phyloP scores from a whole-genome alignment of 30 jellyfish, hydroid and myxozoan species.

The Pseudorhiza aurosa region DNA sequence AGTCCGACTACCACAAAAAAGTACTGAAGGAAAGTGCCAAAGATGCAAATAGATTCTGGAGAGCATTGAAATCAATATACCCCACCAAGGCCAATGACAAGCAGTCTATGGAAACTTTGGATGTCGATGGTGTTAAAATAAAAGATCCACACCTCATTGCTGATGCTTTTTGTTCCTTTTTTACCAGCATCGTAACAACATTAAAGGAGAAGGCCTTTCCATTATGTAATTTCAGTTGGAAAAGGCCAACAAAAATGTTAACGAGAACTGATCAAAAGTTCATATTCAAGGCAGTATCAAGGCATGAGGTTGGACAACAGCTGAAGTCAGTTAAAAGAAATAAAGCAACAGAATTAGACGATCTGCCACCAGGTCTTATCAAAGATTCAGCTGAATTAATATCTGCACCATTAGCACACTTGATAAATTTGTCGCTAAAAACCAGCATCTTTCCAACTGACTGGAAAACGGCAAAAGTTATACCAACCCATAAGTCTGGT shows the following conservation, averaged over 20 bases:
- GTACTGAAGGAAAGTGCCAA: constrained; percentile 9
- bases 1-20: constrained; percentile 3
- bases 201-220: constrained; percentile 24
- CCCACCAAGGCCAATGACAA: constrained; percentile 37
- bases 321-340: constrained; percentile 32
- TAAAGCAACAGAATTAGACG: too few species aligned
- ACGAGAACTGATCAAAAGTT: constrained; percentile 11
- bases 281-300: constrained; percentile 1
- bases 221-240: background rate
- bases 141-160: constrained; percentile 14
- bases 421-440: background rate
- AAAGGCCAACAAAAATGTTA: too few species aligned
- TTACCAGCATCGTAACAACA: background rate
- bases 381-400: too few species aligned
- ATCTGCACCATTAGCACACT: background rate
- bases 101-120: constrained; percentile 34
- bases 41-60: constrained; percentile 27
- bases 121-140: constrained; percentile 7
- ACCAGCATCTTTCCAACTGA: constrained; percentile 13
- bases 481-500: constrained; percentile 47
- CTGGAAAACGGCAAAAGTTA: constrained; percentile 28
- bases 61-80: constrained; percentile 16
- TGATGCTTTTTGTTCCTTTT: constrained; percentile 17
- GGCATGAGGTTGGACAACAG: constrained; percentile 28
- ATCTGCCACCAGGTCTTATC: too few species aligned